These are phyloP conservation scores for Sebastes reedi DNA, from an alignment of 2,797 vertebrate genomes.

Conservation along the genomic window DNA sequence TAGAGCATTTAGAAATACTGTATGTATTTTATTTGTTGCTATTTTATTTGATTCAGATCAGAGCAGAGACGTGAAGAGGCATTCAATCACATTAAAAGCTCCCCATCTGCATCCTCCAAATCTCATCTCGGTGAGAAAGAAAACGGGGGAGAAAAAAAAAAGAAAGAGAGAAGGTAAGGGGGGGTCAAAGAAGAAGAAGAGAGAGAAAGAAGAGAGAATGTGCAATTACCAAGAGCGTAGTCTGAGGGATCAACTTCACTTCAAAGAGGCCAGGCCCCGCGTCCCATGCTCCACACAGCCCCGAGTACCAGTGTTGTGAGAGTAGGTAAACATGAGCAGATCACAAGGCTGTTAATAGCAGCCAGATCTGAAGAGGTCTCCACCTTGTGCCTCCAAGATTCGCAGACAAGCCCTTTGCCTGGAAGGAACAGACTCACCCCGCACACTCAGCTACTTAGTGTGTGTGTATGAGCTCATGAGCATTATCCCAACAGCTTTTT, in stretches of 20 bases:
- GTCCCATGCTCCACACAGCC: conserved; percentile 73
- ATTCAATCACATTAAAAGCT: conserved; percentile 59
- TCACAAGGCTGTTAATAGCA: conserved; percentile 84
- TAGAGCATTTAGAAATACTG: background rate
- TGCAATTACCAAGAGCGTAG: conserved; percentile 82
- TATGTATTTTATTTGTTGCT: conserved; percentile 8
- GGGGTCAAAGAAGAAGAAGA: conserved; percentile 8
- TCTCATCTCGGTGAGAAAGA: conserved; percentile 52
- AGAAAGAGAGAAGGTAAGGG: background rate
- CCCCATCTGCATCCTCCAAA: conserved; percentile 65
- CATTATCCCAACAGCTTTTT: conserved; percentile 41
- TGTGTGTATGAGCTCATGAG: conserved; percentile 5
- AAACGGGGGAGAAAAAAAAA: conserved; percentile 1
- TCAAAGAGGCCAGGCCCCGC: conserved; percentile 80
- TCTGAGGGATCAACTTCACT: conserved; percentile 85
- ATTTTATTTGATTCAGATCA: conserved; percentile 53
- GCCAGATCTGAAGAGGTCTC: conserved; percentile 83
- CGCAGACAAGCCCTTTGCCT: conserved; percentile 69
- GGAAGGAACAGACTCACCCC: conserved; percentile 60
- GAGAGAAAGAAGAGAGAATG: conserved; percentile 52
- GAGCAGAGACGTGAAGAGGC: conserved; percentile 44
- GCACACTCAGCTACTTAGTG: conserved; percentile 56
- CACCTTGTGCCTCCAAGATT: conserved; percentile 79
- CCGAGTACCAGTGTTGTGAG: conserved; percentile 75
- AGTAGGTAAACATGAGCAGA: conserved; percentile 85